These are phyloP conservation scores for Drosophila anomelani DNA, from an alignment of 2,888 invertebrate species.

Conservation along the genomic window DNA sequence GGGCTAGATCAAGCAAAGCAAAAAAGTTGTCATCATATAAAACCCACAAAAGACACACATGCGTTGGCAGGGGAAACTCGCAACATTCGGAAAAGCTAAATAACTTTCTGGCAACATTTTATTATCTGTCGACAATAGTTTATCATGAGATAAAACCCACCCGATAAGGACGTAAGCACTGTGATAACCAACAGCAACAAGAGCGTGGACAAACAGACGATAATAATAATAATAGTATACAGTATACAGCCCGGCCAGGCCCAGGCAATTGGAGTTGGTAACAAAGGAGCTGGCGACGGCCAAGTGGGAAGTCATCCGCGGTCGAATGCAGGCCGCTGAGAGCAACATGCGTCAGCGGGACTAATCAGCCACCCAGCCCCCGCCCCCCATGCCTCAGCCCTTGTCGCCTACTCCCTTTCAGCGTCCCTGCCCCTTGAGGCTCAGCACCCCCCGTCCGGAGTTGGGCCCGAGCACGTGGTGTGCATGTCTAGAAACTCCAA, in stretches of 20 bases:
- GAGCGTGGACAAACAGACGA: slow-evolving; percentile 72
- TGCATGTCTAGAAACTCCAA: slow-evolving; percentile 60
- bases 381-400: slow-evolving; percentile 33
- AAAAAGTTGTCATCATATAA: slow-evolving; percentile 22
- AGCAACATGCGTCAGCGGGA: slow-evolving; percentile 63
- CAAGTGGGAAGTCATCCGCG: slow-evolving; percentile 34
- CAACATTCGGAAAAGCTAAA: slow-evolving; percentile 42
- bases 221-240: slow-evolving; percentile 75
- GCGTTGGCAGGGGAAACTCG: slow-evolving; percentile 10
- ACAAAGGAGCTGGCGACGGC: slow-evolving; percentile 47
- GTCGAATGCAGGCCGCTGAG: slow-evolving; percentile 59
- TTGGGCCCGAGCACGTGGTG: slow-evolving; percentile 71
- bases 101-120: slow-evolving; percentile 58
- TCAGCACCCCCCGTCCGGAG: slow-evolving; percentile 31
- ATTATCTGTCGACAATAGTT: slow-evolving; percentile 73
- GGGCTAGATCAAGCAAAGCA: slow-evolving; percentile 28
- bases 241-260: slow-evolving; percentile 9
- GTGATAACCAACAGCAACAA: slow-evolving; percentile 64
- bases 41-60: slow-evolving; percentile 29
- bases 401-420: background rate
- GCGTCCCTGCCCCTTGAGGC: background rate
- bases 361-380: slow-evolving; percentile 58
- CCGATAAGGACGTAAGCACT: slow-evolving; percentile 72
- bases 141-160: slow-evolving; percentile 72
- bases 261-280: slow-evolving; percentile 44